Evolutionary conservation across 2,113 vertebrate species (phyloP).

Genomic region (Lathamus discolor): DNA sequence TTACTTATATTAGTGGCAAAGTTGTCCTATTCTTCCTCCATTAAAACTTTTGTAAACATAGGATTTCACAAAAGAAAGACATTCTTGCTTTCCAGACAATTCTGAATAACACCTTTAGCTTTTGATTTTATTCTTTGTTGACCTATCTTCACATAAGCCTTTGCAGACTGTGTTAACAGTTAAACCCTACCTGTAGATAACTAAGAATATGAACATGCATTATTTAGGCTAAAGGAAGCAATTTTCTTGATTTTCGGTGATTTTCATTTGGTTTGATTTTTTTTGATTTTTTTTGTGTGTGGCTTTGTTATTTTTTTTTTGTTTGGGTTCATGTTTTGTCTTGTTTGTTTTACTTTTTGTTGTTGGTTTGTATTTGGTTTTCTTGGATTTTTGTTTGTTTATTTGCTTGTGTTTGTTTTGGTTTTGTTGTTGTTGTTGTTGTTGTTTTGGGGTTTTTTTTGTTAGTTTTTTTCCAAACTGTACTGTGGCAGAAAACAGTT

Average conservation of each 20-base stretch:
- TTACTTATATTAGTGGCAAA: not conserved
- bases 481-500: not conserved
- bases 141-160: not conserved
- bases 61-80: not conserved
- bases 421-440: not conserved
- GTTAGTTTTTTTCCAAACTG: not conserved
- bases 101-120: not conserved
- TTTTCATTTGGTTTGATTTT: not conserved
- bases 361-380: not conserved
- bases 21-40: not conserved
- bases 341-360: not conserved
- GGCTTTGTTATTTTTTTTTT: not conserved
- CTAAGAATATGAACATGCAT: not conserved
- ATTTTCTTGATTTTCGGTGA: not conserved
- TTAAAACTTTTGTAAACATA: conserved; percentile 2
- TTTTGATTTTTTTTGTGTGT: not conserved
- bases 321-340: not conserved
- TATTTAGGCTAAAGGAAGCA: not conserved
- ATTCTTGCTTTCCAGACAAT: not conserved
- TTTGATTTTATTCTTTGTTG: not conserved
- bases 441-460: not conserved
- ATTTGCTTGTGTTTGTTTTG: not conserved
- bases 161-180: not conserved
- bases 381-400: not conserved
- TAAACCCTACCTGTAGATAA: not conserved